A percentile compares a stretch with the other conserved stretches of the same genome.
These are phyloP conservation scores for Hylaeus anthracinus DNA, from an alignment of 1,140 invertebrate species.

Conservation along the genomic window DNA sequence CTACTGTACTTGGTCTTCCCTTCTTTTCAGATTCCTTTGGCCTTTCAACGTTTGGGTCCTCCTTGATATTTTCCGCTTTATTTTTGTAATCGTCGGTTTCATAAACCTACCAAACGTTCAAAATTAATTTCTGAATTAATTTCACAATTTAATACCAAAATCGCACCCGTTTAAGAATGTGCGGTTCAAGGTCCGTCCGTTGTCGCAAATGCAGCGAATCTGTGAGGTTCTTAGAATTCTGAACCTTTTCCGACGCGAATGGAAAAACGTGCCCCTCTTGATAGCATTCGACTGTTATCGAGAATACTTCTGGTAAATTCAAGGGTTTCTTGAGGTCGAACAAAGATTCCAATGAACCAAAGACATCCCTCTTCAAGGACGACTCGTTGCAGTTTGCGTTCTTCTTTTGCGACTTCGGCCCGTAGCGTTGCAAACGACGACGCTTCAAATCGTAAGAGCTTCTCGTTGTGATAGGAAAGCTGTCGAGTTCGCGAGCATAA, in stretches of 20 bases:
- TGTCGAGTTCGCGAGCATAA: constrained; percentile 32
- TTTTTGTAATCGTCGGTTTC: not conserved
- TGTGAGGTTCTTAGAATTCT: constrained; percentile 3
- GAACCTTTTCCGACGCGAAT: constrained; percentile 14
- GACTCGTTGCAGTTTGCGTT: constrained; percentile 18
- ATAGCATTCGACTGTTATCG: constrained; percentile 23
- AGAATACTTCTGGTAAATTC: constrained; percentile 51
- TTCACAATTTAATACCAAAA: constrained; percentile 28
- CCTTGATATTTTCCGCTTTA: not conserved
- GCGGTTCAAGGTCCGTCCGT: constrained; percentile 22
- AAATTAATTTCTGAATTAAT: not conserved
- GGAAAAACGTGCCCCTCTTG: constrained; percentile 25
- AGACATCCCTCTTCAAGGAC: constrained; percentile 53
- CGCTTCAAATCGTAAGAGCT: constrained; percentile 57
- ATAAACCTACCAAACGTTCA: not conserved
- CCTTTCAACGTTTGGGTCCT: not conserved
- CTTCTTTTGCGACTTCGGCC: constrained; percentile 43
- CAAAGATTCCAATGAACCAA: constrained; percentile 67
- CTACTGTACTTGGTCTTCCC: not conserved
- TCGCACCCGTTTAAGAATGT: constrained; percentile 23
- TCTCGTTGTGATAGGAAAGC: constrained; percentile 41
- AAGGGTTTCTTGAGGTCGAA: constrained; percentile 67
- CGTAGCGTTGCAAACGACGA: constrained; percentile 31
- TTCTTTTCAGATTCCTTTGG: not conserved
- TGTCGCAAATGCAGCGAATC: constrained; percentile 23